These are phyloP conservation scores for Ptiloglossa arizonensis DNA, from an alignment of 1,140 invertebrate genomes.

Conservation along the genomic window DNA sequence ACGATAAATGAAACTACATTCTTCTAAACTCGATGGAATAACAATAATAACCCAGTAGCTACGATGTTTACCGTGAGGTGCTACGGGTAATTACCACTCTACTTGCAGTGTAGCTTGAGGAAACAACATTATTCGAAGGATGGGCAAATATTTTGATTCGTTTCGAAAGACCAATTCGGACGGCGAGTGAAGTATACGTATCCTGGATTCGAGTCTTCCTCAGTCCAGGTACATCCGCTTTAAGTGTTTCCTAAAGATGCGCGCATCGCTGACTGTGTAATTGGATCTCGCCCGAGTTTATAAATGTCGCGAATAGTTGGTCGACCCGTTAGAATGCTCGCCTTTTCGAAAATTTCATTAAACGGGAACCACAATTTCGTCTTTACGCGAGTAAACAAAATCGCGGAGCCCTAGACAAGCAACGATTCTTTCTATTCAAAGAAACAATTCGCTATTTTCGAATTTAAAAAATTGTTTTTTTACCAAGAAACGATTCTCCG, in stretches of 20 bases:
- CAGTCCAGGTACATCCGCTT: slow-evolving; percentile 18
- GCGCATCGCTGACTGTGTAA: slow-evolving; percentile 13
- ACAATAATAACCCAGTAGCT: too few relatives aligned
- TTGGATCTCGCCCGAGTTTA: slow-evolving; percentile 40
- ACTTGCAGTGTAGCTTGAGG: too few relatives aligned
- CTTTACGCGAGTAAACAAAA: not conserved
- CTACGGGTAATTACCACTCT: too few relatives aligned
- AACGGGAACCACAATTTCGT: slow-evolving; percentile 14
- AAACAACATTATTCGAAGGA: not conserved
- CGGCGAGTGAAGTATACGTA: not conserved
- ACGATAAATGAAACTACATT: too few relatives aligned
- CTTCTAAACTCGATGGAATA: too few relatives aligned
- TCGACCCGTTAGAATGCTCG: not conserved
- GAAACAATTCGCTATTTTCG: too few relatives aligned
- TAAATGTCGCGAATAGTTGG: slow-evolving; percentile 40
- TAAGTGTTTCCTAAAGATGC: slow-evolving; percentile 22
- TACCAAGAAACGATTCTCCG: too few relatives aligned
- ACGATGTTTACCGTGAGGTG: too few relatives aligned
- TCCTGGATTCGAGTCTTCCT: not conserved
- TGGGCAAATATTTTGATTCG: not conserved
- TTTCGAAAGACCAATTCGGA: not conserved
- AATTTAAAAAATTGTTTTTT: too few relatives aligned
- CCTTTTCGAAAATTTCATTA: slow-evolving; percentile 29
- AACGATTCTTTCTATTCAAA: too few relatives aligned
- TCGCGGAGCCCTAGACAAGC: not conserved